These are phyloP conservation scores for Poeciliopsis gracilis DNA, from an alignment of 2,797 vertebrate species.

Conservation along the genomic window DNA sequence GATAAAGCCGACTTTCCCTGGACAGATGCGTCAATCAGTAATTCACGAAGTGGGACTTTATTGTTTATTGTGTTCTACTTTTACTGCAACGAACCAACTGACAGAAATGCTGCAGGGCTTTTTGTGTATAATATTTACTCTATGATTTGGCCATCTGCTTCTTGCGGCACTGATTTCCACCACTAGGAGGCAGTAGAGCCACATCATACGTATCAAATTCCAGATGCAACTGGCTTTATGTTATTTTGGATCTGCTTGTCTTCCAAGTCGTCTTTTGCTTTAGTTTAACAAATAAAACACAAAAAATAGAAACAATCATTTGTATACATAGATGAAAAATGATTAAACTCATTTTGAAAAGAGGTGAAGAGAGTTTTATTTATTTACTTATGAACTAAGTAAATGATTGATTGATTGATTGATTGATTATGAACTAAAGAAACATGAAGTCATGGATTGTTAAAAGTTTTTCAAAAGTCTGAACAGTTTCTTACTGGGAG, in stretches of 20 bases:
- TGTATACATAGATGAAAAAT: too few species aligned
- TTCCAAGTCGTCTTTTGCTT: neutral
- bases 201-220: conserved; percentile 7
- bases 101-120: neutral
- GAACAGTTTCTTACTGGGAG: neutral
- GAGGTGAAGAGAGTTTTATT: neutral
- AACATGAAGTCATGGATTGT: neutral
- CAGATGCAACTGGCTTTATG: neutral
- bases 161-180: conserved; percentile 21
- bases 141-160: neutral
- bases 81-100: neutral
- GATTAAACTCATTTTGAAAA: neutral
- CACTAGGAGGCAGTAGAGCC: conserved; percentile 65
- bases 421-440: too few species aligned
- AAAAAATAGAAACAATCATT: neutral
- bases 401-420: too few species aligned
- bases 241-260: neutral
- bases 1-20: neutral
- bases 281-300: neutral
- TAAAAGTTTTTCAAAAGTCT: neutral
- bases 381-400: neutral
- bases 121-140: neutral
- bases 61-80: neutral
- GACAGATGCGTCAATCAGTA: neutral
- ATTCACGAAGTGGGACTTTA: neutral